Base-by-base conservation (phyloP, 2,113 vertebrate genomes). In the Paramormyrops kingsleyae region DNA sequence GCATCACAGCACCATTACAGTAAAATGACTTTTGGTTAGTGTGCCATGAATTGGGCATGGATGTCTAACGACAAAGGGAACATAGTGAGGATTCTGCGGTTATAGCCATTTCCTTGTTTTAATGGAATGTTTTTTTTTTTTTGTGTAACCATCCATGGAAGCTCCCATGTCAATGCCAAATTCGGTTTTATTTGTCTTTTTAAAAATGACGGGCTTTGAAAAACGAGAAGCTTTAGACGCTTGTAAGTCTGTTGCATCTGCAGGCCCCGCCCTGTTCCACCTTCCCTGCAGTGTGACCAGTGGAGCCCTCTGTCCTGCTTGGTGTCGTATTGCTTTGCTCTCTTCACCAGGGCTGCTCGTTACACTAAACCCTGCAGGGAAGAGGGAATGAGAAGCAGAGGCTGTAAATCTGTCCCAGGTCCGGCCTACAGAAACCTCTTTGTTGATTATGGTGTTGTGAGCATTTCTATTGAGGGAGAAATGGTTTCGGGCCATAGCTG, bases 361-460 rank as follows among this genome's bases (percentile, higher is more conserved):
- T 80, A 3, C 24, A 19, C 56, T 19, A 88, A 46, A 21, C 88
- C 27, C 15, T 74, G 44, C 53, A 46, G 52, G 62, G 70, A 89
- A 47, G 70, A 7, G n/a, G 62, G 56, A 49, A 93, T 92, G 91
- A 91, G 92, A 93, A 94, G 44, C 93, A 94, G 87, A 94, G 90
- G 24, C 84, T 86, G 90, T 91, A 56, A 89, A 92, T 88, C 42
- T 84, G 56, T 90, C 90, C 70, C 47, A 88, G 50, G 52, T 86
- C 83, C 87, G 87, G 87, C 83, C 84, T 42, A 83, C 31, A 91
- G 90, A 92, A 87, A 89, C 85, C 59, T 88, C 88, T 92, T 88
- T 86, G 88, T 88, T 91, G 91, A 91, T 83, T 90, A 90, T 90
- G 90, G 89, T 90, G 84, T 4, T 56, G 87, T 53, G 80, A 21